A percentile compares a stretch with the other conserved stretches of the same genome.
Conservation (phyloP, 2,888 invertebrate genomes). For the Cheilosia vernalis region DNA sequence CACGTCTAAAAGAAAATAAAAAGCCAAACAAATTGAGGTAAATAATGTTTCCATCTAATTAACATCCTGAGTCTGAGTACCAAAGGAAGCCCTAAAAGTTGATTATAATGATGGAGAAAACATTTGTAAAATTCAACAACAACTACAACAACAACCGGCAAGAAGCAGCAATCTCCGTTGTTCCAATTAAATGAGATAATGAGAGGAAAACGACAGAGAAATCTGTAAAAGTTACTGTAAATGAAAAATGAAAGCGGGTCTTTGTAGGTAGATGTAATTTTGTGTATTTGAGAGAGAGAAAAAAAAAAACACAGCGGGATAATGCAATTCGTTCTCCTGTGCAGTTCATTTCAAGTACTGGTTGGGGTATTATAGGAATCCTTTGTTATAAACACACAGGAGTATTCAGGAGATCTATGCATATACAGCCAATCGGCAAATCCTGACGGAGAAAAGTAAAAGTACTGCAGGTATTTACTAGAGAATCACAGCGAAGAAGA, state of each 20-base stretch:
- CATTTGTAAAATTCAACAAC: conserved; percentile 25
- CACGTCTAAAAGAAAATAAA: conserved; percentile 14
- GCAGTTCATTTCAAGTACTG: too few relatives aligned
- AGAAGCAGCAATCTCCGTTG: conserved; percentile 17
- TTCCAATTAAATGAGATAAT: conserved; percentile 56
- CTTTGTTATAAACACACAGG: too few relatives aligned
- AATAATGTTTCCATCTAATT: conserved; percentile 59
- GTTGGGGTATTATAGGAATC: too few relatives aligned
- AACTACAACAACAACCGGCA: neutral
- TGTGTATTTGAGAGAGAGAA: neutral
- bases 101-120: conserved; percentile 47
- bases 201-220: conserved; percentile 13
- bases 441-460: too few relatives aligned
- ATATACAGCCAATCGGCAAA: too few relatives aligned
- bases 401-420: too few relatives aligned
- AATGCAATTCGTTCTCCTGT: too few relatives aligned
- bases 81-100: conserved; percentile 39
- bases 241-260: neutral
- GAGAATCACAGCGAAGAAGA: too few relatives aligned
- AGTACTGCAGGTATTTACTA: too few relatives aligned
- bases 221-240: conserved; percentile 1
- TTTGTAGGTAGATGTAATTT: neutral
- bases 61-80: conserved; percentile 33
- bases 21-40: conserved; percentile 38
- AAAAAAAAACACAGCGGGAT: too few relatives aligned